Percentiles rank a stretch among this genome's conserved stretches.
phyloP scores from a whole-genome alignment of 2,113 vertebrate genomes.

The Hydrolagus affinis region DNA sequence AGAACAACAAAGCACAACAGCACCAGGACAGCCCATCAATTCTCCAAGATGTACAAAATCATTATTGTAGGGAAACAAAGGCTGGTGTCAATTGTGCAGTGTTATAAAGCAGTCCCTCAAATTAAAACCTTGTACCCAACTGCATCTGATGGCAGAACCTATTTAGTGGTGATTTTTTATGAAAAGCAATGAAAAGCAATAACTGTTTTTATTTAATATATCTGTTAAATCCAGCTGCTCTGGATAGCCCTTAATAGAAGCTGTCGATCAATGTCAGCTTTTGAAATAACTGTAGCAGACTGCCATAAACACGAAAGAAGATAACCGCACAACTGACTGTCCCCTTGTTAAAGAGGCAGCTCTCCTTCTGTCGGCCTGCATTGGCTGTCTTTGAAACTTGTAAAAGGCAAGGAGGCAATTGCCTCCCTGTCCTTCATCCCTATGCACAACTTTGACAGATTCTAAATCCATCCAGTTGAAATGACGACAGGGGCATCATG shows the following conservation, averaged over 20 bases:
- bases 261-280: constrained; percentile 89
- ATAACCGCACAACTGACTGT: constrained; percentile 75
- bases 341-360: constrained; percentile 60
- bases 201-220: constrained; percentile 94
- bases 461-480: neutral
- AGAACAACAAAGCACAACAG: constrained; percentile 61
- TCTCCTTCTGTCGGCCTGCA: neutral
- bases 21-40: constrained; percentile 83
- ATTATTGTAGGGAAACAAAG: constrained; percentile 80
- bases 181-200: constrained; percentile 94
- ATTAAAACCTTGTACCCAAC: constrained; percentile 97
- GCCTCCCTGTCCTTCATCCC: neutral
- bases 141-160: constrained; percentile 85
- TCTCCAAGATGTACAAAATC: constrained; percentile 82
- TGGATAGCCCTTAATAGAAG: constrained; percentile 86
- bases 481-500: neutral
- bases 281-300: constrained; percentile 74
- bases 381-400: constrained; percentile 18
- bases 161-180: constrained; percentile 91
- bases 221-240: constrained; percentile 90
- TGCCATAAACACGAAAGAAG: constrained; percentile 88
- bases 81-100: constrained; percentile 74
- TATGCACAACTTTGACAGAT: neutral
- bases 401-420: neutral
- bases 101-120: constrained; percentile 86